phyloP scores from a whole-genome alignment of 2,113 vertebrate species.

The Turdus rufiventris region DNA sequence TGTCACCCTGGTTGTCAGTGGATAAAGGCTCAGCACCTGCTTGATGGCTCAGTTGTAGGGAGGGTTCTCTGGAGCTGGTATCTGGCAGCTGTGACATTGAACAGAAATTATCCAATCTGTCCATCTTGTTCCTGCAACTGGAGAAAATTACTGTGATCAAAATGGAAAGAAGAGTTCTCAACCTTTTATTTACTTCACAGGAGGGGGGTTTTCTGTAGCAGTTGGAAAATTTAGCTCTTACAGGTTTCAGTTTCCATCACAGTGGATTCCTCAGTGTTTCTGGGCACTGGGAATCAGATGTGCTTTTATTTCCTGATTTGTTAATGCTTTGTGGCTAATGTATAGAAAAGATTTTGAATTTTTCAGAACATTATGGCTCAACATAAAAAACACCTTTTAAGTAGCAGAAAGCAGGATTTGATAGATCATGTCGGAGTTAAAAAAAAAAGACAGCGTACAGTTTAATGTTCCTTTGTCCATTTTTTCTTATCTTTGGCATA shows the following conservation, averaged over 20 bases:
- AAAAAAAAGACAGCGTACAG: background rate
- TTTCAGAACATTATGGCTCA: background rate
- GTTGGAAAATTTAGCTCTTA: background rate
- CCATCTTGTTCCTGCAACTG: background rate
- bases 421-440: background rate
- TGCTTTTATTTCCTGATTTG: background rate
- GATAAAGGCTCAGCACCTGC: background rate
- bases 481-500: background rate
- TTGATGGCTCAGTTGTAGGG: background rate
- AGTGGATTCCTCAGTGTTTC: background rate
- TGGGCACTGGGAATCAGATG: background rate
- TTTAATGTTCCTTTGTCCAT: background rate
- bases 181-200: background rate
- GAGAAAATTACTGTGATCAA: constrained; percentile 26
- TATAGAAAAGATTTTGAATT: background rate
- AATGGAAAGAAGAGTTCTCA: background rate
- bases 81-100: background rate
- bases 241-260: background rate
- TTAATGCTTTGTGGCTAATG: background rate
- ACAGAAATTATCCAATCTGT: background rate
- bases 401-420: background rate
- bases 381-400: background rate
- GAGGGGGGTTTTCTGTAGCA: background rate
- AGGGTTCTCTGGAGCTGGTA: background rate
- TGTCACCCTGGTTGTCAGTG: background rate